Evolutionary conservation across 2,888 invertebrate genomes (phyloP).

Genomic region (Lithophane socia): DNA sequence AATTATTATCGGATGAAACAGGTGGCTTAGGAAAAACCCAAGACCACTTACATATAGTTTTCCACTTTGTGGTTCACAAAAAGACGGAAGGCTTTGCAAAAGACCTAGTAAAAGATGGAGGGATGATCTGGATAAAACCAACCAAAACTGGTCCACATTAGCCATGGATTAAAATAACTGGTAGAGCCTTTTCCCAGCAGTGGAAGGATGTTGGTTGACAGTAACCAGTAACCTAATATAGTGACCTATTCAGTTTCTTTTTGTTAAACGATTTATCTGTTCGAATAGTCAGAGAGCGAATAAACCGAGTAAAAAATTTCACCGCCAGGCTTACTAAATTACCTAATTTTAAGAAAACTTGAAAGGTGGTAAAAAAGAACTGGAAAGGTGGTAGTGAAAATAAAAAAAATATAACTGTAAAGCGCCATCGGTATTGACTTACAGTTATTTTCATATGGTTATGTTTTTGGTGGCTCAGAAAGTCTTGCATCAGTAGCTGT

Average conservation of each 20-base stretch:
- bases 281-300: neutral
- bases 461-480: neutral
- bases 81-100: neutral
- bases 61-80: neutral
- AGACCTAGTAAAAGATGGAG: neutral
- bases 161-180: neutral
- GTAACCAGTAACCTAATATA: neutral
- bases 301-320: neutral
- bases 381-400: neutral
- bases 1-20: neutral
- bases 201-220: neutral
- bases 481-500: neutral
- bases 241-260: neutral
- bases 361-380: neutral
- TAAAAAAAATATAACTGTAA: neutral
- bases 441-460: neutral
- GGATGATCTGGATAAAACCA: too few relatives aligned
- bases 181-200: neutral
- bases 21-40: neutral
- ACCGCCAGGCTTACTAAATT: too few relatives aligned
- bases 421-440: neutral
- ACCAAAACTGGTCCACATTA: neutral
- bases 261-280: neutral
- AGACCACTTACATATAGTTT: neutral
- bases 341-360: neutral